Conservation (phyloP, 2,797 vertebrate genomes). For the Diglossa cyanea region DNA sequence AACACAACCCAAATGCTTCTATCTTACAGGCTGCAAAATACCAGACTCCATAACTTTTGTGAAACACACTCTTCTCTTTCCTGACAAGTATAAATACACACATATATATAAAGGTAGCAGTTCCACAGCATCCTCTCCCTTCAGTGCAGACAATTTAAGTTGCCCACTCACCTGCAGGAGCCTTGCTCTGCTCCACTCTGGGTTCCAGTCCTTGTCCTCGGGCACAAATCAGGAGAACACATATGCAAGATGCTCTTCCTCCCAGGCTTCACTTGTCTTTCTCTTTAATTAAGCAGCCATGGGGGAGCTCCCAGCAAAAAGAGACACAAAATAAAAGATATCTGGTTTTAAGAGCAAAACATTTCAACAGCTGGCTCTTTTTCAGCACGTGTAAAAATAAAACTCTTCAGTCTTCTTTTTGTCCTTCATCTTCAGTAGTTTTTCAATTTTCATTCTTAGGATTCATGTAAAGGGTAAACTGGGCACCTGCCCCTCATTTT, state of each 20-base stretch:
- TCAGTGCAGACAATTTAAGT: not conserved
- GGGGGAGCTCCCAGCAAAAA: not conserved
- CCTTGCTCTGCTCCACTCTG: not conserved
- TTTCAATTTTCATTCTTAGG: not conserved
- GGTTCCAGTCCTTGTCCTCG: not conserved
- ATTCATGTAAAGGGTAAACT: not conserved
- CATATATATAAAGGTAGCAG: not conserved
- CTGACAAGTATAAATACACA: not conserved
- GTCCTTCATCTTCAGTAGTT: not conserved
- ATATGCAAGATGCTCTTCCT: not conserved
- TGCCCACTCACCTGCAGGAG: not conserved
- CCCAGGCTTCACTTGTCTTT: not conserved
- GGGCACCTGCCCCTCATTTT: not conserved
- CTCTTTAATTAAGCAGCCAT: not conserved
- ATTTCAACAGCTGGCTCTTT: not conserved
- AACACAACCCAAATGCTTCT: not conserved
- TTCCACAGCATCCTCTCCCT: not conserved
- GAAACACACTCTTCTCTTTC: not conserved
- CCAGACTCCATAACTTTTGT: not conserved
- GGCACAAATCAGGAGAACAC: not conserved
- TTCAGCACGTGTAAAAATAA: not conserved
- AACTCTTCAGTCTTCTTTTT: not conserved
- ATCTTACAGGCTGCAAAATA: not conserved
- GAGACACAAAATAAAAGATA: fast-evolving
- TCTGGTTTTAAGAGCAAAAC: not conserved